phyloP scores from a whole-genome alignment of 2,113 vertebrate genomes.

The Strix aluco region DNA sequence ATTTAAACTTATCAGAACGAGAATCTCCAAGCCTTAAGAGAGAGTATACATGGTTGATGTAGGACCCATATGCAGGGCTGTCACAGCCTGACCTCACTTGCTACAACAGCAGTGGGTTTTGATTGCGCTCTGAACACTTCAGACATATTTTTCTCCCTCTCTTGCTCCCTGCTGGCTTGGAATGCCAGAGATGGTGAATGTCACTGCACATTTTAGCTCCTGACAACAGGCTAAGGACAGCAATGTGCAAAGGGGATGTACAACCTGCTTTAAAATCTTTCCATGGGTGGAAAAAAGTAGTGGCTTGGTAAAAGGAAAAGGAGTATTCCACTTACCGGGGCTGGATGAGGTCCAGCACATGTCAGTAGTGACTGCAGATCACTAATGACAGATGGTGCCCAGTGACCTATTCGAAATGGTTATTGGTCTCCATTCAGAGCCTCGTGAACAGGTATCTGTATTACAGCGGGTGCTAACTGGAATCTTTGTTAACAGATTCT shows the following conservation, averaged over 20 bases:
- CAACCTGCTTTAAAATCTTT: background rate
- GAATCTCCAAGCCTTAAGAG: background rate
- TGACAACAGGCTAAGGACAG: background rate
- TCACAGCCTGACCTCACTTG: background rate
- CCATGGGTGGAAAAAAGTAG: background rate
- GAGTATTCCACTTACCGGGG: accelerated
- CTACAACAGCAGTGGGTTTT: background rate
- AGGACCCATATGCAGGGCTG: background rate
- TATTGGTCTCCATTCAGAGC: background rate
- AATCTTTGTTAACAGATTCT: background rate
- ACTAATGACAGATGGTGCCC: background rate
- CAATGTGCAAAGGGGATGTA: background rate
- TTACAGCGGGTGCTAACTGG: background rate
- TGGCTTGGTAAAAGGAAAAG: background rate
- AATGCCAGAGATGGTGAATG: background rate
- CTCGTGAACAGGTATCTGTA: background rate
- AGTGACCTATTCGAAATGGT: background rate
- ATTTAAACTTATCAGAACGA: background rate
- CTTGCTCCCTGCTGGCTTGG: background rate
- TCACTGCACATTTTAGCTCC: background rate
- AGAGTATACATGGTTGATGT: background rate
- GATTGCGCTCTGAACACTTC: background rate
- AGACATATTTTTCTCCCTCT: background rate
- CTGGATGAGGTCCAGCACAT: background rate
- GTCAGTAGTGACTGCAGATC: background rate